Base-by-base conservation (phyloP, 2,113 vertebrate genomes). In the Myodes glareolus region DNA sequence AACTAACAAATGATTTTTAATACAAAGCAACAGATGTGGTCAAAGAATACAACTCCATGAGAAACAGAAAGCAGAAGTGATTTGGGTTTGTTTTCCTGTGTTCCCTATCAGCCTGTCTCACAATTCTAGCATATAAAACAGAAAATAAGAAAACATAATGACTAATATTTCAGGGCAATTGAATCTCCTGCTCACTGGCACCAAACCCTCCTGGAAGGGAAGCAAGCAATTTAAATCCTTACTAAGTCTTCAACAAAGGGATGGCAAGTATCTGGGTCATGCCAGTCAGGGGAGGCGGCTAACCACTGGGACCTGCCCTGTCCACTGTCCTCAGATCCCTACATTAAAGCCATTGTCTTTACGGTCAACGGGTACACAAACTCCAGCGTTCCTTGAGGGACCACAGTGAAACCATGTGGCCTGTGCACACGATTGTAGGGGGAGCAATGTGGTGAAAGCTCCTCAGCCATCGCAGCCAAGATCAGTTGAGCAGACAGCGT, bases 1-100 rank as follows among this genome's bases (percentile, higher is more conserved):
- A 90, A 42, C 85, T 50, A 94, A 67, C n/a, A 94, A 95, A 81
- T 93, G 19, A 23, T 78, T 68, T 93, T 93, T 47, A 85, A 95
- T 39, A 97, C 9, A 95, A 93, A 94, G 23, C 52, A 92, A 77
- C 36, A 93, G 45, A 94, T 91, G 31, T 68, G 27, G 55, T 78
- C 78, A 95, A 93, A 95, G 93, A 81, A 81, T 77, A 88, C 7
- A 81, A 42, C 72, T 73, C 77, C 39, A 50, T 14, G 93, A 68
- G 36, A 89, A 8, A 73, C 58, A 67, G 63, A 95, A 91, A 94
- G 81, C 0, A 78, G 45, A 93, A 89, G 21, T 92, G 63, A 67
- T 95, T 67, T 73, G 8, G 45, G 52, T 12, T 76, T 29, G 39
- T 91, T 84, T 85, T 86, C 84, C 65, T 39, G 19, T 23, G 4